Conservation (phyloP, 1,140 invertebrate species). For the Drosophila repletoides region DNA sequence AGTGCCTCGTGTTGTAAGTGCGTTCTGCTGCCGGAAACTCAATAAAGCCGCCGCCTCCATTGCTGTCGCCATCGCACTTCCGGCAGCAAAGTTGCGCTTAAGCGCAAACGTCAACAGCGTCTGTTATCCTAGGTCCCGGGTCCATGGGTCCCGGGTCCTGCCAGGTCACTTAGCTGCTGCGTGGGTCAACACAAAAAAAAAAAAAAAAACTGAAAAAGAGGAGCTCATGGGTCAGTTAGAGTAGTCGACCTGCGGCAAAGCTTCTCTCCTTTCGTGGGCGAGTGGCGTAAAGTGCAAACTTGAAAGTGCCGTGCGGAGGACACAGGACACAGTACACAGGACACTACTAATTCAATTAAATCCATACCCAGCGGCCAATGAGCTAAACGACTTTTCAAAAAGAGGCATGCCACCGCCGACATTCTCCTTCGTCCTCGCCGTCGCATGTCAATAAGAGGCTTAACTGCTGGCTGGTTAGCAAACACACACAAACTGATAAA, state of each 20-base stretch:
- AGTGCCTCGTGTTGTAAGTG: constrained; percentile 26
- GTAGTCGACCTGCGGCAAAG: background rate
- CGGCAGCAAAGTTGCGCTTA: constrained; percentile 50
- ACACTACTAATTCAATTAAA: constrained; percentile 78
- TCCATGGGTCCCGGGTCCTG: no score
- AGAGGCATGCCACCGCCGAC: no score
- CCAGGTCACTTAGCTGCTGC: constrained; percentile 7
- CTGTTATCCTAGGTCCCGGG: no score
- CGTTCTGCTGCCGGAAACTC: constrained; percentile 47
- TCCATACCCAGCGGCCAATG: constrained; percentile 39
- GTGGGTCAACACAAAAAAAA: constrained; percentile 50
- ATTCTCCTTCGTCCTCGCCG: background rate
- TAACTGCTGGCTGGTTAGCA: constrained; percentile 26
- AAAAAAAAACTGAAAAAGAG: no score
- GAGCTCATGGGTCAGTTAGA: constrained; percentile 18
- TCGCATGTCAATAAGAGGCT: constrained; percentile 26
- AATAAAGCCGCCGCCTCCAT: constrained; percentile 62
- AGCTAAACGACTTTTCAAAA: constrained; percentile 17
- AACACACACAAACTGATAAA: constrained; percentile 35
- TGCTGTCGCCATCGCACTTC: no score
- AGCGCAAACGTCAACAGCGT: constrained; percentile 60
- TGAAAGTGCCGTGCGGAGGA: constrained; percentile 64
- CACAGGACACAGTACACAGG: no score
- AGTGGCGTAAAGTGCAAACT: constrained; percentile 73
- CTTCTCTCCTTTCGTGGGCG: constrained; percentile 10